Conservation (phyloP, 2,797 vertebrate genomes). For the Cyprinodon diabolis region DNA sequence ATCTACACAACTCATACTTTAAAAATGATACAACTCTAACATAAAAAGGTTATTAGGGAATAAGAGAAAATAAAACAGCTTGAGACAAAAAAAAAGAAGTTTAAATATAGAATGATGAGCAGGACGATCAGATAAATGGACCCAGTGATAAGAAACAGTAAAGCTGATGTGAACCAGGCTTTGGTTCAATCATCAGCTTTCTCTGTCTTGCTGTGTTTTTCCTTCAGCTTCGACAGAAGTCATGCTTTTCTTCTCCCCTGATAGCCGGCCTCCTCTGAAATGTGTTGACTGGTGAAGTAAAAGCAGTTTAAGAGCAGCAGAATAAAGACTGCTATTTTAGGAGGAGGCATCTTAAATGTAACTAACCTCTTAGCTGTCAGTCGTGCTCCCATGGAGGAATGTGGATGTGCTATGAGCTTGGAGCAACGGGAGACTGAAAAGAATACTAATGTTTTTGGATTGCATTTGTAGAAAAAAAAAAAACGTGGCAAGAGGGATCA, state of each 20-base stretch:
- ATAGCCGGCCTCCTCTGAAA: slow-evolving; percentile 43
- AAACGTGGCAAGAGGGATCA: too few relatives aligned
- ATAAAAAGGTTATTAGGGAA: background rate
- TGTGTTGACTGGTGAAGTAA: slow-evolving; percentile 41
- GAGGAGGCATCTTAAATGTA: slow-evolving; percentile 43
- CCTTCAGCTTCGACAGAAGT: slow-evolving; percentile 19
- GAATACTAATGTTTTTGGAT: slow-evolving; percentile 37
- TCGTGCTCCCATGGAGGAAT: slow-evolving; percentile 37
- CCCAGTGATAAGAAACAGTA: background rate
- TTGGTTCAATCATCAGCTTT: slow-evolving; percentile 19
- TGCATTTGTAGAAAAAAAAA: background rate
- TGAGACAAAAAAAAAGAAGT: background rate
- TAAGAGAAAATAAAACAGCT: background rate
- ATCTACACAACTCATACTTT: background rate
- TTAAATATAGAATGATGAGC: background rate
- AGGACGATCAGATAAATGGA: background rate
- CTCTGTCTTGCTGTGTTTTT: slow-evolving; percentile 18
- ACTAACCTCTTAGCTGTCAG: slow-evolving; percentile 56
- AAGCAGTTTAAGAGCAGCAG: slow-evolving; percentile 50
- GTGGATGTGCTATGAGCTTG: slow-evolving; percentile 45
- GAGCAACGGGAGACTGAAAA: slow-evolving; percentile 20
- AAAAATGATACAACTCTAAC: slow-evolving; percentile 4
- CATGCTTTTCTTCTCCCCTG: slow-evolving; percentile 21
- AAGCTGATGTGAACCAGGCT: slow-evolving; percentile 2
- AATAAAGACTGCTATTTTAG: slow-evolving; percentile 63